Evolutionary conservation across 2,113 vertebrate genomes (phyloP), one percentile per base, ranked within the genome.

Genomic region (Urocolius indicus): DNA sequence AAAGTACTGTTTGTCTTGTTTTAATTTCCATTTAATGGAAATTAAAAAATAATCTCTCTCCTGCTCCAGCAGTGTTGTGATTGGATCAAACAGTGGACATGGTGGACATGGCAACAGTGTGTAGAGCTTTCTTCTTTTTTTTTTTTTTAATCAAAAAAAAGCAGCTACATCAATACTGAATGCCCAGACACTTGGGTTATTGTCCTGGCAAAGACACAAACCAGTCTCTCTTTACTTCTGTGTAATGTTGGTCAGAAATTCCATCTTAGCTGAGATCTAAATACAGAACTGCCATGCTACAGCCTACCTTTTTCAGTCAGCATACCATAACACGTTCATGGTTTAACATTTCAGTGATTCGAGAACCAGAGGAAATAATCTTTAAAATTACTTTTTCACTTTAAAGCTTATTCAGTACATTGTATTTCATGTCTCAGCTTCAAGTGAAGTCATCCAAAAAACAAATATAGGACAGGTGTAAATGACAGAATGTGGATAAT

Each of bases 1-100:
- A 67, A 84, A 77, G 12, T 38, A 29, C 16, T 23, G 16, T 34
- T 88, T 86, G 29, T 66, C 32, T 78, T 57, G 72, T 48, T 90
- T 95, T 62, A 84, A 84, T 81, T 89, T 54, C 45, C 27, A 67
- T 63, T 94, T 84, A 92, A 89, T n/a, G 27, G 26, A 16, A 89
- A 91, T 69, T 36, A 58, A 91, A 92, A 84, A 89, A 89, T 51
- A 77, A 54, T 45, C 7, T 62, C 26, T 78, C 57, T 91, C 32
- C 54, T 78, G 15, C 15, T 69, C 38, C 38, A 73, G 14, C n/a
- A 58, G 8, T 54, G 41, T 51, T 90, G 43, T 68, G 21, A 69
- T 24, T 65, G 54, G 10, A n/a, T 84, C 79, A 87, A 92, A 78
- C 1, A 91, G 34, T 36, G 34, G 34, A 61, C 32, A 84, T 7